A percentile compares a stretch with the other conserved stretches of the same genome.
These are phyloP conservation scores for Alloplasta piceator DNA, from an alignment of 2,888 invertebrate species.

Conservation along the genomic window DNA sequence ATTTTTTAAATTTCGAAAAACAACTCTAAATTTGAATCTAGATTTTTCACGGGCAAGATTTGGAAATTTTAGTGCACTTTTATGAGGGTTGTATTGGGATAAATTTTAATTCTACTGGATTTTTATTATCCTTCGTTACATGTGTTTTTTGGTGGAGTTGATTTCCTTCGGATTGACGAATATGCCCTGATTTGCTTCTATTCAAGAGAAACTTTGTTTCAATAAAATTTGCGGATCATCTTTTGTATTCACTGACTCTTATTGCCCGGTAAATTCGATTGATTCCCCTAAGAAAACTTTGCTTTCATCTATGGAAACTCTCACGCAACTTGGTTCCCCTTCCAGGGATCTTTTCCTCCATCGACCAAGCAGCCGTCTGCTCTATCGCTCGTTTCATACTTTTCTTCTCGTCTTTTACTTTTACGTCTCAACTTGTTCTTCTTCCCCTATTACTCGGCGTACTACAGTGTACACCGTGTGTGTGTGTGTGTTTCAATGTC, in stretches of 20 bases:
- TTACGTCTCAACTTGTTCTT: slow-evolving; percentile 55
- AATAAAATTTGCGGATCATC: not conserved
- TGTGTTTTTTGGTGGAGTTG: too few species aligned
- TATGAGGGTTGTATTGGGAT: too few species aligned
- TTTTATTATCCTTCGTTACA: too few species aligned
- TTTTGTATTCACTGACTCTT: slow-evolving; percentile 7
- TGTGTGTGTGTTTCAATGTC: slow-evolving; percentile 45
- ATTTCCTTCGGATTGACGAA: too few species aligned
- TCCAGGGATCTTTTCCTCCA: slow-evolving; percentile 6
- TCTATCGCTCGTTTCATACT: slow-evolving; percentile 21
- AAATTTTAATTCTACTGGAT: too few species aligned
- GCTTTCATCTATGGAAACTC: not conserved
- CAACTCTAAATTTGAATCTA: too few species aligned
- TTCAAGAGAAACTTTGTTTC: not conserved
- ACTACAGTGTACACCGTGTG: slow-evolving; percentile 40
- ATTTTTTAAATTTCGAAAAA: too few species aligned
- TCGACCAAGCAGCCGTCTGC: not conserved
- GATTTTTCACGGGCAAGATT: too few species aligned
- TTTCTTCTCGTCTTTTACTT: slow-evolving; percentile 47
- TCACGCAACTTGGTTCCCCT: not conserved
- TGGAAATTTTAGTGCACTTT: too few species aligned
- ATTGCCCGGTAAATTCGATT: slow-evolving; percentile 10
- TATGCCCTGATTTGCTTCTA: not conserved
- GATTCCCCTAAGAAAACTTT: slow-evolving; percentile 9
- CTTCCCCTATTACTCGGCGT: slow-evolving; percentile 55